Evolutionary conservation across 2,797 vertebrate genomes (phyloP), one percentile per base, ranked within the genome.

Genomic region (Trachops cirrhosus): DNA sequence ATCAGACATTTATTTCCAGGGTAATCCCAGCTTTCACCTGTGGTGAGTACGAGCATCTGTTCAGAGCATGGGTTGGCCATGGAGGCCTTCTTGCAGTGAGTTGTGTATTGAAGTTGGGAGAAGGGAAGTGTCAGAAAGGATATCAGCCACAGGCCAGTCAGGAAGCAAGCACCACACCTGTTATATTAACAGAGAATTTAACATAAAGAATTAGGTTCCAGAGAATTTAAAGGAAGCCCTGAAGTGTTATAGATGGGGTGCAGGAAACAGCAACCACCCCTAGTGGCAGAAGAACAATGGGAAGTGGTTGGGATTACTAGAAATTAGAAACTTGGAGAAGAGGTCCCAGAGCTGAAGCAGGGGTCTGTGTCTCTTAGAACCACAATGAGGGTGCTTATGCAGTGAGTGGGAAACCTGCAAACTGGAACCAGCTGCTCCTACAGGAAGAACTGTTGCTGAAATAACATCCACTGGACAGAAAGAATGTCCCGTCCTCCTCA

Each of bases 51-150:
- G 24, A 71, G 59, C 14, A 39, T 29, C 71, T 44, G 8, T 26
- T 54, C 6, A 2, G 5, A 39, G 87, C n/a, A 15, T 22, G 9
- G n/a, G 9, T 15, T 16, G 10, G 32, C 21, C 10, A 0, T 5
- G 52, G 29, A 68, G 37, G 19, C 48, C 12, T 67, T 70, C 12
- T 71, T 70, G 37, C 11, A 21, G 15, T 59, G 37, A 68, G n/a
- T 21, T 70, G 21, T n/a, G 2, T 73, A 5, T 24, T 68, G 67
- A 26, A 7, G 59, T n/a, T 24, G 48, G 37, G 86, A 48, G 26
- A 39, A 84, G 10, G 41, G n/a, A 68, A 21, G 32, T 2, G 32
- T 41, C 15, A 5, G 41, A 9, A 52, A 29, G 54, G 52, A 2
- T 19, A 41, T 79, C 48, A 52, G 44, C 37, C 57, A 32, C 48